Conservation (phyloP, 2,888 invertebrate genomes). For the Cheilosia scutellata region DNA sequence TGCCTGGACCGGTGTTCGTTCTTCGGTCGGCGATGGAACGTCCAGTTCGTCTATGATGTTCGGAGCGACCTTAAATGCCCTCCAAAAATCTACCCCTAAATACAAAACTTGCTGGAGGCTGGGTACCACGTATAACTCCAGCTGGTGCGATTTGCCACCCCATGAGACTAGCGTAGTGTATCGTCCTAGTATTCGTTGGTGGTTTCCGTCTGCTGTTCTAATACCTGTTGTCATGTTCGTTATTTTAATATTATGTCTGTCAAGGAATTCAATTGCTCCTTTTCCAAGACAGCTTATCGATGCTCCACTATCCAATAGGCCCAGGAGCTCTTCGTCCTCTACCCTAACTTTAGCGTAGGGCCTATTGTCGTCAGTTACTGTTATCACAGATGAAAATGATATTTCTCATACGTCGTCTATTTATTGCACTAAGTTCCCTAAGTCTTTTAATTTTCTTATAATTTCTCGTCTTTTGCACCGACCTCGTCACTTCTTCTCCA, state of each 20-base stretch:
- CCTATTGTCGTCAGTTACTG: background rate
- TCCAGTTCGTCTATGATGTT: background rate
- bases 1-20: background rate
- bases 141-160: background rate
- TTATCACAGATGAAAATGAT: too few relatives aligned
- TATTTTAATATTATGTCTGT: too few relatives aligned
- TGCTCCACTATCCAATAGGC: background rate
- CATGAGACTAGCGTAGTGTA: too few relatives aligned
- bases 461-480: background rate
- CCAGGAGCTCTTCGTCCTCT: background rate
- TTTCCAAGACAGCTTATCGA: too few relatives aligned
- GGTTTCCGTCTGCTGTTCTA: background rate
- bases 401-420: too few relatives aligned
- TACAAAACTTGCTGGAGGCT: background rate
- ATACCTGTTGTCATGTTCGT: background rate
- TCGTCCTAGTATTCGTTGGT: too few relatives aligned
- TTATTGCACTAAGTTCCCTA: too few relatives aligned
- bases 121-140: background rate
- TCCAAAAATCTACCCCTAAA: background rate
- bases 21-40: background rate
- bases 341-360: background rate
- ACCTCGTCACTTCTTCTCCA: background rate
- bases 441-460: background rate
- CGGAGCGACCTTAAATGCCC: background rate
- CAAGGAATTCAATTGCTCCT: too few relatives aligned